phyloP scores from a whole-genome alignment of 2,888 invertebrate genomes.

The Tetranychus truncatus region DNA sequence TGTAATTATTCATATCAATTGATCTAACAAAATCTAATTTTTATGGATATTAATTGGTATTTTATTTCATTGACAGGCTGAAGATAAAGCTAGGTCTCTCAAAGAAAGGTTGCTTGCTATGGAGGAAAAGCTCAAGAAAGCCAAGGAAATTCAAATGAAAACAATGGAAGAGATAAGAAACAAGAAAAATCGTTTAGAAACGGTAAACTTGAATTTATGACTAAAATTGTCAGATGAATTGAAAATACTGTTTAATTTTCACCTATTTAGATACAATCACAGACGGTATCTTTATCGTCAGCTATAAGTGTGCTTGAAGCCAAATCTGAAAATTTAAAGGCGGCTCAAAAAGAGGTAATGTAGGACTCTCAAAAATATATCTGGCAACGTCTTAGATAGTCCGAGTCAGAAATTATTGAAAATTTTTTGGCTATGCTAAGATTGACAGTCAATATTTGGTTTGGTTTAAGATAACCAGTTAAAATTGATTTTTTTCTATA shows the following conservation, averaged over 20 bases:
- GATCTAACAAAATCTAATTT: background rate
- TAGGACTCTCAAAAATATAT: background rate
- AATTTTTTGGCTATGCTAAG: too few relatives aligned
- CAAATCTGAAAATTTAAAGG: conserved; percentile 1
- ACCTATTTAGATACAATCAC: background rate
- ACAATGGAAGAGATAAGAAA: conserved; percentile 2
- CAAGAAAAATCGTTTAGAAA: conserved; percentile 4
- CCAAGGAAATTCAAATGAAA: background rate
- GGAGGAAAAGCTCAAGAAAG: background rate
- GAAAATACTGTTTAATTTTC: background rate
- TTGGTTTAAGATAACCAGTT: too few relatives aligned
- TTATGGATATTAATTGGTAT: background rate
- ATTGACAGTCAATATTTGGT: too few relatives aligned
- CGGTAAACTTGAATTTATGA: background rate
- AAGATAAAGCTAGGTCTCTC: background rate
- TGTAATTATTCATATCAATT: background rate
- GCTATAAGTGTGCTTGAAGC: background rate
- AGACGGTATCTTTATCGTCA: background rate
- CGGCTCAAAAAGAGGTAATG: background rate
- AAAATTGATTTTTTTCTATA: background rate
- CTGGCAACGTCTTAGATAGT: too few relatives aligned
- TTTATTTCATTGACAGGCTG: background rate
- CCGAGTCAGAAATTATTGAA: background rate
- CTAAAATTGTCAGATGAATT: background rate
- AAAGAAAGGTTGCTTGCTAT: background rate